Evolutionary conservation across 1,140 invertebrate genomes (phyloP), one percentile per base, ranked within the genome.

Genomic region (Drosophila melanica): DNA sequence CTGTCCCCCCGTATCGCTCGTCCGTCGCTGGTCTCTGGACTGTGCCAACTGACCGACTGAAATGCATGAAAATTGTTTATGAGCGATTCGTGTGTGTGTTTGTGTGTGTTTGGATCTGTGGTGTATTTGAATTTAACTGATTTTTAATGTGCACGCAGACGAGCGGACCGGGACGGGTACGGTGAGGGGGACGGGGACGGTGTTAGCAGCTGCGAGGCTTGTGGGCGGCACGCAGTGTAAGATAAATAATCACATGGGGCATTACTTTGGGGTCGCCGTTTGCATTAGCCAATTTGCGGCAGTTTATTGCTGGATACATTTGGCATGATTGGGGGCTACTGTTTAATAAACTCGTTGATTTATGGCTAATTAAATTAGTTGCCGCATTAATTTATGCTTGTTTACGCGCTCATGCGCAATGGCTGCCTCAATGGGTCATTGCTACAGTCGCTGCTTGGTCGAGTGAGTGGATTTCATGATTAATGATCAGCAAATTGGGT

Each of bases 291-390:
- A 89, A 90, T 89, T 90, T 89, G 79, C 68, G 80, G 84, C 77
- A 84, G 84, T 90, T 89, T 89, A 89, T 89, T 77, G 84, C 79
- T 75, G 76, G 70, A 69, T 77, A 74, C 57, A 66, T 68, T 65
- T 73, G 84, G 73, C 84, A 84, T 89, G 79, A 89, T 86, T 87
- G 85, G 84, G 67, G 73, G 85, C 84, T 89, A 90, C 84, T 89
- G 84, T 89, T 89, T 85, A 89, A 89, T 89, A 89, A 89, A 89
- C 85, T 84, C 77, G 69, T 80, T 89, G 85, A 89, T 89, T 89
- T 89, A 89, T 90, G 85, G 63, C 77, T 89, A 89, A 89, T 90
- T 89, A 90, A 89, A 90, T 87, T 89, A 69, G 69, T 72, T 72
- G 73, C 62, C 63, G 65, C 74, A 87, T 87, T 89, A 79, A 89